Base-by-base conservation (phyloP, 2,113 vertebrate species). In the Oreochromis tanganicae region DNA sequence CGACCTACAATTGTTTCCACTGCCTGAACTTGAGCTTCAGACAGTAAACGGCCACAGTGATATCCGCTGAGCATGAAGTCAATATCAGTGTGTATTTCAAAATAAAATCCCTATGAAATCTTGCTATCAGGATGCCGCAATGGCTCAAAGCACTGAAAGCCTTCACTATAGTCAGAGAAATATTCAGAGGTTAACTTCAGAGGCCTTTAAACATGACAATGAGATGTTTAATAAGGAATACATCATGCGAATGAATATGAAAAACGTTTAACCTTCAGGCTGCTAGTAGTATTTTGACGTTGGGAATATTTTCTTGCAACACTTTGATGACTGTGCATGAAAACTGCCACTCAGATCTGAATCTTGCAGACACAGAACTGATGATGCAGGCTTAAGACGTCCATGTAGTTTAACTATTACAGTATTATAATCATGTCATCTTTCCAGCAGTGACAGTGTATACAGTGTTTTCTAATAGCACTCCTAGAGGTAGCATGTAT, bases 51-150 rank as follows among this genome's bases (percentile, higher is more conserved):
- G 29, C 59, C 59, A 19, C 61, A 13, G 61, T 66, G 61, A 38
- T 38, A 38, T 11, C 34, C 19, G 34, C 61, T 66, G 17, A 66
- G 34, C 4, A 66, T 3, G 17, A 34, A 1, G 61, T 38, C 61
- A 66, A 5, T 38, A 21, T 66, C 34, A 21, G 34, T 38, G 4
- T n/a, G 34, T 13, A 0, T 66, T 66, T 66, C 61, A 38, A 38
- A 66, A 38, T 68, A 8, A 68, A 38, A 38, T 38, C 34, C 19
- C 34, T 0, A 0, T 68, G 34, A 13, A 41, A 38, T 68, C 34
- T 0, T 68, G 19, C 34, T 38, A 19, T 68, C 19, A 38, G 19
- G 63, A 68, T 38, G 63, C 19, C 6, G 10, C 63, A 68, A 2
- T 68, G 34, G 19, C 63, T 68, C 19, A 68, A 68, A 68, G 17